These are phyloP conservation scores for Drosophila tropicalis DNA, from an alignment of 1,140 invertebrate genomes.

Conservation along the genomic window DNA sequence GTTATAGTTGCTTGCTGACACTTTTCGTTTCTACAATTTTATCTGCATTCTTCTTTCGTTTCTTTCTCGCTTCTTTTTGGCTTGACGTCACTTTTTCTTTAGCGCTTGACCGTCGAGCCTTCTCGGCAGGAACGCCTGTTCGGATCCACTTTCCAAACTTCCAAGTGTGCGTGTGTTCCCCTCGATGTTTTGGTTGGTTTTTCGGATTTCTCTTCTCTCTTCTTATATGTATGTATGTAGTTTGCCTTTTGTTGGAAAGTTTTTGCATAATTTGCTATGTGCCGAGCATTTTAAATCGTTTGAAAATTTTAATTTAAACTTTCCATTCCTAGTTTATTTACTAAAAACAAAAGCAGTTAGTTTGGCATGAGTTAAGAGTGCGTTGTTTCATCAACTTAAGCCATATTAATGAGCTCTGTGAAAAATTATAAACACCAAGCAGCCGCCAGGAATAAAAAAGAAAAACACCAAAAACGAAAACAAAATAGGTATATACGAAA, in stretches of 20 bases:
- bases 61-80: conserved; percentile 28
- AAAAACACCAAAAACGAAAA: background rate
- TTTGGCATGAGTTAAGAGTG: conserved; percentile 1
- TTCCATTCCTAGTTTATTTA: conserved; percentile 34
- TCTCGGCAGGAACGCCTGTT: conserved; percentile 15
- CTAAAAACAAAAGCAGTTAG: conserved; percentile 26
- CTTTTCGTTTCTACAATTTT: conserved; percentile 73
- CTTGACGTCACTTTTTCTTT: conserved; percentile 55
- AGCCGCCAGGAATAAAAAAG: conserved; percentile 31
- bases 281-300: conserved; percentile 48
- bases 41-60: conserved; percentile 47
- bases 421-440: conserved; percentile 51
- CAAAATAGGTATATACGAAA: background rate
- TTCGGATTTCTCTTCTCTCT: background rate
- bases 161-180: conserved; percentile 38
- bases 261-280: conserved; percentile 58
- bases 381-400: conserved; percentile 34
- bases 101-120: conserved; percentile 62
- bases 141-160: conserved; percentile 14
- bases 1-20: conserved; percentile 72
- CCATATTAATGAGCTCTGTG: conserved; percentile 54
- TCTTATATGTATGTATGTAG: conserved; percentile 5
- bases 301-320: conserved; percentile 58
- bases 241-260: conserved; percentile 41
- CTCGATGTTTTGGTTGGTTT: conserved; percentile 46